Percentiles rank a stretch among this genome's conserved stretches.
phyloP scores from a whole-genome alignment of 2,113 vertebrate genomes.

The Caloenas nicobarica region DNA sequence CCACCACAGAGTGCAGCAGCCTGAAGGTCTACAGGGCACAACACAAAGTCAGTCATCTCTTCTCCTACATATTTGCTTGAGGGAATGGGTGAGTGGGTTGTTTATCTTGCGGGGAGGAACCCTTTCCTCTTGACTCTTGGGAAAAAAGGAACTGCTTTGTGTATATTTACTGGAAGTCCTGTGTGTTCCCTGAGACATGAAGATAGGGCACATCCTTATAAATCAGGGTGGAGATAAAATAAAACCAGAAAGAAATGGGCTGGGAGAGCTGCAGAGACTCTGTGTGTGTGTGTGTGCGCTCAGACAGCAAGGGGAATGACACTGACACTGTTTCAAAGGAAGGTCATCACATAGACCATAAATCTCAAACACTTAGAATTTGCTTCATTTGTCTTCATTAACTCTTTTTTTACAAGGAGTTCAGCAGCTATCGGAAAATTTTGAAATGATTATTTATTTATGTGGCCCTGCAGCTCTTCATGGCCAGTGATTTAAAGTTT shows the following conservation, averaged over 20 bases:
- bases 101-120: slow-evolving; percentile 32
- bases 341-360: slow-evolving; percentile 33
- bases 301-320: slow-evolving; percentile 50
- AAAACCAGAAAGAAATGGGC: background rate
- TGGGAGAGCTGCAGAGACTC: background rate
- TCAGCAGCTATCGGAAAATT: background rate
- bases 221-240: slow-evolving; percentile 11
- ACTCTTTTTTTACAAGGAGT: slow-evolving; percentile 2
- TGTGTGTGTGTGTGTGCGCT: background rate
- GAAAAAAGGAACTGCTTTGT: slow-evolving; percentile 16
- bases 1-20: background rate
- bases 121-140: slow-evolving; percentile 35
- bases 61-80: background rate
- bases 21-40: background rate
- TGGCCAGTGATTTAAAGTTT: background rate
- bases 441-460: background rate
- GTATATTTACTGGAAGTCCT: background rate
- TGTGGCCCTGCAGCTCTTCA: background rate
- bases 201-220: slow-evolving; percentile 12
- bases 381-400: background rate
- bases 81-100: background rate
- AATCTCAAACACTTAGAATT: slow-evolving; percentile 56
- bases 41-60: background rate
- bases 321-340: slow-evolving; percentile 42
- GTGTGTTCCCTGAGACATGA: background rate